phyloP scores from a whole-genome alignment of 1,140 invertebrate species.

The Mamestra configurata region DNA sequence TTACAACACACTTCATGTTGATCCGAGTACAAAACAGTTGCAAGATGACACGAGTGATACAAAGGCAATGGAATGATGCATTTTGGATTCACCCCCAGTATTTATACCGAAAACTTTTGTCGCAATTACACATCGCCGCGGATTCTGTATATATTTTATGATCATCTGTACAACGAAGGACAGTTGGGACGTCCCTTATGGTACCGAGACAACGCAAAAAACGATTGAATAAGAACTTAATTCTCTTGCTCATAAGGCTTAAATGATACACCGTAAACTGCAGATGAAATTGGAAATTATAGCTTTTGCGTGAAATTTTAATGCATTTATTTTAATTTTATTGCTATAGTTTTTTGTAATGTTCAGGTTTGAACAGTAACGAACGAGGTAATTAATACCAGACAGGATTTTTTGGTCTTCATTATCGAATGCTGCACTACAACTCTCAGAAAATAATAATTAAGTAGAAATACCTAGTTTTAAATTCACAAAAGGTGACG shows the following conservation, averaged over 20 bases:
- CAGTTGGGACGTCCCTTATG: constrained; percentile 68
- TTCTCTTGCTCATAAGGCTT: constrained; percentile 33
- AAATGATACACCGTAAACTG: not conserved
- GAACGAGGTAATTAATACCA: constrained; percentile 17
- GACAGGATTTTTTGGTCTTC: not conserved
- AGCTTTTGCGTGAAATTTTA: constrained; percentile 41
- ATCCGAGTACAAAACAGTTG: constrained; percentile 54
- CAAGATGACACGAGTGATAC: constrained; percentile 67
- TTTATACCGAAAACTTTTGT: constrained; percentile 82
- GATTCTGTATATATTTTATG: constrained; percentile 79
- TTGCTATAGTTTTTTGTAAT: constrained; percentile 34
- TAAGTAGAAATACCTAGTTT: no score
- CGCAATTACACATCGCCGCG: constrained; percentile 75
- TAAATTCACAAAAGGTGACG: no score
- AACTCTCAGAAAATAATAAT: not conserved
- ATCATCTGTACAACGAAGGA: constrained; percentile 71
- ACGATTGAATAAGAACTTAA: constrained; percentile 45
- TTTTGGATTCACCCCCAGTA: constrained; percentile 76
- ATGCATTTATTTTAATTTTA: constrained; percentile 35
- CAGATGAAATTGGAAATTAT: constrained; percentile 42
- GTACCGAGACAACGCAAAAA: constrained; percentile 36
- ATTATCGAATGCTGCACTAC: not conserved
- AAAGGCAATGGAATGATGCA: constrained; percentile 75
- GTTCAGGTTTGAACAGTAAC: constrained; percentile 3
- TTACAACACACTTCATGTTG: constrained; percentile 79